These are phyloP conservation scores for Aradophagus sp. DNA, from an alignment of 1,140 invertebrate species.

Conservation along the genomic window DNA sequence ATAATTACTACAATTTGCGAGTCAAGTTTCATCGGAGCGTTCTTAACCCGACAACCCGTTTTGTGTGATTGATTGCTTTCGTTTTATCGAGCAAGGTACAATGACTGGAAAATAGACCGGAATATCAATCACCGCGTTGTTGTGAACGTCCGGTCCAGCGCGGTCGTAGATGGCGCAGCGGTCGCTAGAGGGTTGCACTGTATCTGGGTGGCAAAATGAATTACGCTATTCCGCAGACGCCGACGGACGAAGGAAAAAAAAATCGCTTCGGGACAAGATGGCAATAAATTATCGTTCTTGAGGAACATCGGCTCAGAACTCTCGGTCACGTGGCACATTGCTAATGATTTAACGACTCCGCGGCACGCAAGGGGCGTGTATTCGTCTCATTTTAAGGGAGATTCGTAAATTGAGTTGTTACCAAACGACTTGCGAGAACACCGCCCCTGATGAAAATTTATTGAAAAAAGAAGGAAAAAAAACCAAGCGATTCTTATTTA, in stretches of 20 bases:
- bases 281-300: slow-evolving; percentile 58
- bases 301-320: slow-evolving; percentile 37
- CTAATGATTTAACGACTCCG: slow-evolving; percentile 68
- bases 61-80: too few species aligned
- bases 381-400: slow-evolving; percentile 54
- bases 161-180: background rate
- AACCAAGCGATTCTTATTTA: background rate
- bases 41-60: too few species aligned
- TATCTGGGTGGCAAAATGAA: slow-evolving; percentile 21
- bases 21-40: too few species aligned
- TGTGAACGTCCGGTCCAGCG: background rate
- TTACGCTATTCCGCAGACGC: slow-evolving; percentile 32
- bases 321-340: slow-evolving; percentile 60
- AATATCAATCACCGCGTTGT: slow-evolving; percentile 20
- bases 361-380: slow-evolving; percentile 69
- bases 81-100: too few species aligned
- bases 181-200: slow-evolving; percentile 17
- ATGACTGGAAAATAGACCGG: background rate
- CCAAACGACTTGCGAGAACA: slow-evolving; percentile 40
- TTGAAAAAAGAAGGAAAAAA: background rate
- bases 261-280: slow-evolving; percentile 30
- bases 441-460: slow-evolving; percentile 13
- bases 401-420: slow-evolving; percentile 66
- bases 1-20: too few species aligned
- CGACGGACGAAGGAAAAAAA: slow-evolving; percentile 35